phyloP scores from a whole-genome alignment of 1,140 invertebrate species.

The Schmidtea mediterranea region DNA sequence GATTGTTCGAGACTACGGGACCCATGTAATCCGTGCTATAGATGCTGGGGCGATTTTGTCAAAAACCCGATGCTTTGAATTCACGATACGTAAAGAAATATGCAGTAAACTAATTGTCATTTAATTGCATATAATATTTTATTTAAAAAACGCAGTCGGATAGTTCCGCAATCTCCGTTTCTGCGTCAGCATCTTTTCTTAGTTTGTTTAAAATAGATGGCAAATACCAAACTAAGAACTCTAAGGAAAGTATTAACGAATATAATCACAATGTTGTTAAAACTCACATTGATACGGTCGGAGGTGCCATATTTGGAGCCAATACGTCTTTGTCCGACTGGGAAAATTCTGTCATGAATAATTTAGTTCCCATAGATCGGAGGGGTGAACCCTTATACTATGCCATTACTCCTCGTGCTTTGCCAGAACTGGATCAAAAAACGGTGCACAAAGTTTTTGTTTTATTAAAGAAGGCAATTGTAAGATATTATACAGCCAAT shows the following conservation, averaged over 20 bases:
- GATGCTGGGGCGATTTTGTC: slow-evolving; percentile 14
- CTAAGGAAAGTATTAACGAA: background rate
- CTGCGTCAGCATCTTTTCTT: no score
- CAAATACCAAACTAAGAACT: no score
- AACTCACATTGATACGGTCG: slow-evolving; percentile 10
- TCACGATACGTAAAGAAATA: no score
- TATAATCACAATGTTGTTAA: slow-evolving; percentile 9
- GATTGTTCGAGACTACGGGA: slow-evolving; percentile 15
- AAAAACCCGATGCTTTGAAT: background rate
- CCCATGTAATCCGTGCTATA: slow-evolving; percentile 12
- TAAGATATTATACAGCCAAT: slow-evolving; percentile 16
- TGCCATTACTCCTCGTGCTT: slow-evolving; percentile 10
- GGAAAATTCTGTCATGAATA: slow-evolving; percentile 10
- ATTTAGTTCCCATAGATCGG: slow-evolving; percentile 13
- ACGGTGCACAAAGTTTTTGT: slow-evolving; percentile 8
- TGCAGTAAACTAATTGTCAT: no score
- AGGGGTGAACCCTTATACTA: slow-evolving; percentile 15
- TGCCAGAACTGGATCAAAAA: slow-evolving; percentile 11
- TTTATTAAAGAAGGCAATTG: slow-evolving; percentile 11
- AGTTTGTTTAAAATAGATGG: no score
- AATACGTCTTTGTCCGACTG: slow-evolving; percentile 12
- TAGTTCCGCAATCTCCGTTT: no score
- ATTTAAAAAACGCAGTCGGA: no score
- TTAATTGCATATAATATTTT: no score
- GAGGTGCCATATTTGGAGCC: slow-evolving; percentile 10